A percentile compares a stretch with the other conserved stretches of the same genome.
These are phyloP conservation scores for Mythimna vitellina DNA, from an alignment of 2,888 invertebrate genomes.

Conservation along the genomic window DNA sequence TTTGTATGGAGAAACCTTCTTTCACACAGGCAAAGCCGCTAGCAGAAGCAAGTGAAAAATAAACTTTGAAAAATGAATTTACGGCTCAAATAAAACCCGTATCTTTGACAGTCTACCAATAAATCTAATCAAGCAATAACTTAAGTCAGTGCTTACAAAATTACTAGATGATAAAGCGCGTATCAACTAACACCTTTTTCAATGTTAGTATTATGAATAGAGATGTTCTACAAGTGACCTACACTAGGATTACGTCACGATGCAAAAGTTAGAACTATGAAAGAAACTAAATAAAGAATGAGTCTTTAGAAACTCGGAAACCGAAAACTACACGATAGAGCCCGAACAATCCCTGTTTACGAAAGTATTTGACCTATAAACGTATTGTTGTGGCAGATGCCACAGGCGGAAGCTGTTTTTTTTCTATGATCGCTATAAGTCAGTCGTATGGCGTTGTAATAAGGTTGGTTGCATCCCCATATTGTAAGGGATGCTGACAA, in stretches of 20 bases:
- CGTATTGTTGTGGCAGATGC: conserved; percentile 79
- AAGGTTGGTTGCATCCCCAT: conserved; percentile 69
- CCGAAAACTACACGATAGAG: conserved; percentile 65
- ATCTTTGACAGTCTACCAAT: background rate
- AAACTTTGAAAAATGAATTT: background rate
- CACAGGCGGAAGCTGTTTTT: conserved; percentile 72
- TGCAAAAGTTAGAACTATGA: conserved; percentile 30
- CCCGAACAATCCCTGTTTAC: conserved; percentile 79
- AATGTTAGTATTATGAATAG: conserved; percentile 12
- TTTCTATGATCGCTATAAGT: conserved; percentile 70
- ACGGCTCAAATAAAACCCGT: background rate
- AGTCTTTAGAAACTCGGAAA: conserved; percentile 58
- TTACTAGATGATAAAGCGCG: background rate
- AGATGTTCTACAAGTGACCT: conserved; percentile 23
- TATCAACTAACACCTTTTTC: background rate
- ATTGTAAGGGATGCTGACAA: conserved; percentile 81
- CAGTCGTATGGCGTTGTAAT: conserved; percentile 73
- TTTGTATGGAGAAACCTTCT: no score
- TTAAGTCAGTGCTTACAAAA: conserved; percentile 1
- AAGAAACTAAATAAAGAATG: conserved; percentile 53
- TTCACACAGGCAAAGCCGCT: no score
- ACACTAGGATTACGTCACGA: conserved; percentile 31
- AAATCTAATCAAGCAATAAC: background rate
- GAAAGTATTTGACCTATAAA: conserved; percentile 87
- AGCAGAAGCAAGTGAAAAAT: background rate